A percentile compares a stretch with the other conserved stretches of the same genome.
phyloP scores from a whole-genome alignment of 2,113 vertebrate species.

The Rhombomys opimus region DNA sequence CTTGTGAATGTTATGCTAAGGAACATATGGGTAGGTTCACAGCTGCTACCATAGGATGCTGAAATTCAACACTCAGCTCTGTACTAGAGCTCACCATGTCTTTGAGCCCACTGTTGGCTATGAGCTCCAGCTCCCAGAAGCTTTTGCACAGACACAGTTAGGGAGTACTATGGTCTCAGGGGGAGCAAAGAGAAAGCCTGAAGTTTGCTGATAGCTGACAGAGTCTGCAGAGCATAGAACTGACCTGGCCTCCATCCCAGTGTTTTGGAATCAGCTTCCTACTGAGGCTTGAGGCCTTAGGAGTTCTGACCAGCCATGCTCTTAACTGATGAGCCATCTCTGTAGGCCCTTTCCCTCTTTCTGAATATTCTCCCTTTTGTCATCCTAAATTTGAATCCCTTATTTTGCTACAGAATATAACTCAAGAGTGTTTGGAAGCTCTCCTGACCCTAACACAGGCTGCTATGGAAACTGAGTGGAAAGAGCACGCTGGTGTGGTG shows the following conservation, averaged over 20 bases:
- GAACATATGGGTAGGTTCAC: background rate
- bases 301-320: background rate
- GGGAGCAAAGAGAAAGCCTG: background rate
- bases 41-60: background rate
- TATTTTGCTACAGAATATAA: slow-evolving; percentile 44
- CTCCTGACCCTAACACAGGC: background rate
- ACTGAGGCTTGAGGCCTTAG: background rate
- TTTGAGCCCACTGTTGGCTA: background rate
- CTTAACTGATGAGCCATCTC: background rate
- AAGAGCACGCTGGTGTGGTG: slow-evolving; percentile 18
- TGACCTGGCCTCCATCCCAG: background rate
- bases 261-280: background rate
- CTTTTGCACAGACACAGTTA: slow-evolving; percentile 7
- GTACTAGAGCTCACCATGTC: background rate
- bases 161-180: background rate
- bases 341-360: background rate
- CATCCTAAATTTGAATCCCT: slow-evolving; percentile 17
- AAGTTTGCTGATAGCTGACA: background rate
- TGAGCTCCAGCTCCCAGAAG: background rate
- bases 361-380: background rate
- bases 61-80: background rate
- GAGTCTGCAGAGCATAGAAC: background rate
- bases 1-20: background rate
- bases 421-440: slow-evolving; percentile 20
- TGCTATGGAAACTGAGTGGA: slow-evolving; percentile 68